Base-by-base conservation (phyloP, 2,113 vertebrate species). In the Enhydra lutris region DNA sequence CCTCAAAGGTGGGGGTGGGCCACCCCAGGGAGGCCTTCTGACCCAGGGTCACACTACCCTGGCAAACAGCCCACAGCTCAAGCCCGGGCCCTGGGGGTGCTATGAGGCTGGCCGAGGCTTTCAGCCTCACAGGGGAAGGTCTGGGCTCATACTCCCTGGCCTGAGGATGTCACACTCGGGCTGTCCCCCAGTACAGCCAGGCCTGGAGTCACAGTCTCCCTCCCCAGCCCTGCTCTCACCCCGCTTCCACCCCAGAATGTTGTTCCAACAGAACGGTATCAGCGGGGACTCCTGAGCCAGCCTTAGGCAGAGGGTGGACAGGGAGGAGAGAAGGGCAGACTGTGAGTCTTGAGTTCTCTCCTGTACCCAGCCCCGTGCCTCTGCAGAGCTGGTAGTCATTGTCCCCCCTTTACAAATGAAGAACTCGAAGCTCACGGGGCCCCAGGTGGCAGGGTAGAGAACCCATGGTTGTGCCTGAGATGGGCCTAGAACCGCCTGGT, bases 1-100 rank as follows among this genome's bases (percentile, higher is more conserved):
- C 97, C 97, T 97, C 84, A 78, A 93, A 61, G 50, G 63, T 39
- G 74, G 34, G 23, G 42, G 20, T 9, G 0, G 76, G 55, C 17
- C 21, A 7, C 55, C 2, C 23, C 6, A 11, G 91, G 45, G 57
- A 86, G 85, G 73, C 88, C 84, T 42, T 57, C 71, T 81, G 63
- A 88, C 93, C 87, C 36, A 12, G 42, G 73, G 52, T 57, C 52
- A 45, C 67, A 76, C 39, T 5, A 2, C 26, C 17, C 23, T 93
- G 76, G 91, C 79, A 42, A 85, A 50, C 1, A 26, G 79, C 95
- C 86, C 20, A 36, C 20, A 36, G 81, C 47, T 29, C 65, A 65
- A 26, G 36, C 93, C 82, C 47, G 18, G 80, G 73, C 80, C 45
- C 47, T 76, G 21, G 1, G 45, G 47, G 47, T 26, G 15, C 81